A percentile compares a stretch with the other conserved stretches of the same genome.
Conservation (phyloP, 2,113 vertebrate genomes). For the Ameiurus melas region DNA sequence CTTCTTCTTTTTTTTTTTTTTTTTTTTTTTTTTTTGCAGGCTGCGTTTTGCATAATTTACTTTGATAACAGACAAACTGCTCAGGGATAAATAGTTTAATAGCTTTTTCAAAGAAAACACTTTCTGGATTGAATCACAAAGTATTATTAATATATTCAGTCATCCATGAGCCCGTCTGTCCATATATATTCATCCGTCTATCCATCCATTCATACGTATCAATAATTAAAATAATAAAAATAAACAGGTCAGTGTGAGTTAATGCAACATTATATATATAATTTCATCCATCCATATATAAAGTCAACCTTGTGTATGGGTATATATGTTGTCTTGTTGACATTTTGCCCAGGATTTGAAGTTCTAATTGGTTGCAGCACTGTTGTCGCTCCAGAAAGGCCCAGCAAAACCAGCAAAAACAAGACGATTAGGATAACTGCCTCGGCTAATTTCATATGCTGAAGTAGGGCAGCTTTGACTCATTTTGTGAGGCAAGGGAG, state of each 20-base stretch:
- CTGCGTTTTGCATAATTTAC: constrained; percentile 40
- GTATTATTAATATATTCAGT: not conserved
- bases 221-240: not conserved
- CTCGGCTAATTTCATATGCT: constrained; percentile 45
- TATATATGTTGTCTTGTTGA: not conserved
- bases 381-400: not conserved
- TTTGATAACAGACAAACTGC: constrained; percentile 17
- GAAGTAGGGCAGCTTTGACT: constrained; percentile 30
- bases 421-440: not conserved
- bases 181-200: not conserved
- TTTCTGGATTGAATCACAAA: constrained; percentile 16
- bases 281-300: not conserved
- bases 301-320: not conserved
- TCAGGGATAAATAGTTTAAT: constrained; percentile 16
- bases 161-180: not conserved
- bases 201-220: not conserved
- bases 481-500: constrained; percentile 15
- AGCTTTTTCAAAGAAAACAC: constrained; percentile 18
- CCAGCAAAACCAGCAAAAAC: constrained; percentile 1
- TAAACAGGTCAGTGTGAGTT: not conserved
- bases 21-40: not conserved
- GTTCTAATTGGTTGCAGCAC: constrained; percentile 29
- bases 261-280: not conserved
- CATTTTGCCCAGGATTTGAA: constrained; percentile 18
- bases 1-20: not conserved